Percentiles rank a stretch among this genome's conserved stretches.
Evolutionary conservation across 1,140 invertebrate species (phyloP).

Genomic region (Bombus superbus): DNA sequence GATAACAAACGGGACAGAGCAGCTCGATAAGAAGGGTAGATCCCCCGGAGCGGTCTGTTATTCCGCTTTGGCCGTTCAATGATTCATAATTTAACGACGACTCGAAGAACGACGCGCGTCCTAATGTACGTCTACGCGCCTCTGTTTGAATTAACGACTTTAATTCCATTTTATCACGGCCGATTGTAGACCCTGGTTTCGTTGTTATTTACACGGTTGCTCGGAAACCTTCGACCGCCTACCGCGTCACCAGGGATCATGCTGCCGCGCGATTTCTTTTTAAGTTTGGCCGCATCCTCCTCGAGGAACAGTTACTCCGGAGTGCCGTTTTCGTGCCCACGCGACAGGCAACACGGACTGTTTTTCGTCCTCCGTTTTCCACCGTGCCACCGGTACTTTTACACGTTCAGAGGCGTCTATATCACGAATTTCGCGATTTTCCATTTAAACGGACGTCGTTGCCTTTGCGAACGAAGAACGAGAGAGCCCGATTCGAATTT

Average conservation of each 20-base stretch:
- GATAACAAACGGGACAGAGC: background rate
- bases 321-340: background rate
- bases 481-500: background rate
- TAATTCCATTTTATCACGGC: constrained; percentile 47
- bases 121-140: background rate
- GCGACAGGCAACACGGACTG: background rate
- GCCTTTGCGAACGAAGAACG: background rate
- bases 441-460: background rate
- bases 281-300: background rate
- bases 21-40: background rate
- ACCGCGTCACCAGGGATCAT: background rate
- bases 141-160: constrained; percentile 8
- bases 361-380: background rate
- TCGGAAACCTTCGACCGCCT: constrained; percentile 27
- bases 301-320: background rate
- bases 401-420: too few relatives aligned
- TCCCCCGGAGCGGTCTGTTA: constrained; percentile 15
- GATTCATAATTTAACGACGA: constrained; percentile 52
- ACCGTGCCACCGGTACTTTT: background rate
- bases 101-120: background rate
- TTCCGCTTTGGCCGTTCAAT: constrained; percentile 51
- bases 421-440: background rate
- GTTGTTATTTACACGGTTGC: constrained; percentile 47
- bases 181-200: constrained; percentile 10
- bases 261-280: background rate